Evolutionary conservation across 2,888 invertebrate species (phyloP).

Genomic region (Troides helena): DNA sequence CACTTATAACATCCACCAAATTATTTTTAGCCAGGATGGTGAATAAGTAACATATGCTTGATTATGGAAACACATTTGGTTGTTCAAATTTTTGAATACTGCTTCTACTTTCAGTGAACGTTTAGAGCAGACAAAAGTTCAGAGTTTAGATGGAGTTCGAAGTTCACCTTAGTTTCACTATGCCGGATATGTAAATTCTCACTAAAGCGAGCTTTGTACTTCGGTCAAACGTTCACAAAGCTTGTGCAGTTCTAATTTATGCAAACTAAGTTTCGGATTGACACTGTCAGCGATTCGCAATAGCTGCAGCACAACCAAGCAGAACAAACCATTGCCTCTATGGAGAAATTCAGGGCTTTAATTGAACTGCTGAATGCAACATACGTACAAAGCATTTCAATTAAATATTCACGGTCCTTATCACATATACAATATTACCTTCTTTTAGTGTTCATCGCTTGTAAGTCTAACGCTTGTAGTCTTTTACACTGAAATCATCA

Average conservation of each 20-base stretch:
- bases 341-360: background rate
- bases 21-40: too few relatives aligned
- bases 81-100: too few relatives aligned
- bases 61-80: too few relatives aligned
- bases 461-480: too few relatives aligned
- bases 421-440: too few relatives aligned
- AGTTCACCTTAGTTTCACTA: slow-evolving; percentile 19
- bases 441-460: too few relatives aligned
- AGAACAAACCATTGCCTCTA: background rate
- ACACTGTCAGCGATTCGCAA: slow-evolving; percentile 5
- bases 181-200: slow-evolving; percentile 20
- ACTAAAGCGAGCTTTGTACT: slow-evolving; percentile 24
- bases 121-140: background rate
- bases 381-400: too few relatives aligned
- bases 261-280: slow-evolving; percentile 24
- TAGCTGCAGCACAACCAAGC: background rate
- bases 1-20: too few relatives aligned
- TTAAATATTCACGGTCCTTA: too few relatives aligned
- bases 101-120: background rate
- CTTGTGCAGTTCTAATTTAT: slow-evolving; percentile 20
- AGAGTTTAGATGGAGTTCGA: background rate
- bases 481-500: too few relatives aligned
- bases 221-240: slow-evolving; percentile 12
- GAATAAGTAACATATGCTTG: too few relatives aligned
- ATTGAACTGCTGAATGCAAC: background rate